Conservation (phyloP, 2,888 invertebrate species). For the Microctonus aethiopoides region DNA sequence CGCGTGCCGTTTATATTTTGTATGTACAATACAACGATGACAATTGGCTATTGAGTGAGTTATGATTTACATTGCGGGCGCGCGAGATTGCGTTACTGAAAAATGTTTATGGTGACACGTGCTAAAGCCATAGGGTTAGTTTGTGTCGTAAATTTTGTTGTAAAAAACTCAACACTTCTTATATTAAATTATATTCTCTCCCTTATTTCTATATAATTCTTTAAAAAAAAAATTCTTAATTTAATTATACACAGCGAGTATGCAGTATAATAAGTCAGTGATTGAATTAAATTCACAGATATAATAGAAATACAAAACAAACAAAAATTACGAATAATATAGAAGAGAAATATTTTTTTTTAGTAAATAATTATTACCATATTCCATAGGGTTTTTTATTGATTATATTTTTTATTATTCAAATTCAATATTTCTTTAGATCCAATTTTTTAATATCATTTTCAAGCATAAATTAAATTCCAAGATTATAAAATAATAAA, state of each 20-base stretch:
- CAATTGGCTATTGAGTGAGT: conserved; percentile 39
- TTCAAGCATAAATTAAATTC: too few species aligned
- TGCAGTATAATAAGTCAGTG: neutral
- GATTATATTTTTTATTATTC: neutral
- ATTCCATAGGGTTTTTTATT: too few species aligned
- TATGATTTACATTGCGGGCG: conserved; percentile 37
- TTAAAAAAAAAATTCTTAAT: neutral
- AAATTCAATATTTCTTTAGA: too few species aligned
- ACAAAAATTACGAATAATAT: too few species aligned
- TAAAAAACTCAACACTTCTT: too few species aligned
- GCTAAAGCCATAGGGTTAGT: conserved; percentile 14
- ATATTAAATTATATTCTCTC: neutral
- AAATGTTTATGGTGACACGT: conserved; percentile 42
- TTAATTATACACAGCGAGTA: neutral
- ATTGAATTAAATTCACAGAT: neutral
- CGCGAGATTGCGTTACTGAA: conserved; percentile 31
- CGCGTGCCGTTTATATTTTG: neutral
- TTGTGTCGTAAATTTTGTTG: neutral
- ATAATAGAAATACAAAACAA: too few species aligned
- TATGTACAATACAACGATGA: neutral
- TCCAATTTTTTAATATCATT: too few species aligned
- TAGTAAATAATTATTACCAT: too few species aligned
- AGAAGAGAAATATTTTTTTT: too few species aligned
- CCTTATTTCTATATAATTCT: neutral
- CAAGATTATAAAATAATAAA: too few species aligned